Base-by-base conservation (phyloP, 2,113 vertebrate species). In the Lynx canadensis region DNA sequence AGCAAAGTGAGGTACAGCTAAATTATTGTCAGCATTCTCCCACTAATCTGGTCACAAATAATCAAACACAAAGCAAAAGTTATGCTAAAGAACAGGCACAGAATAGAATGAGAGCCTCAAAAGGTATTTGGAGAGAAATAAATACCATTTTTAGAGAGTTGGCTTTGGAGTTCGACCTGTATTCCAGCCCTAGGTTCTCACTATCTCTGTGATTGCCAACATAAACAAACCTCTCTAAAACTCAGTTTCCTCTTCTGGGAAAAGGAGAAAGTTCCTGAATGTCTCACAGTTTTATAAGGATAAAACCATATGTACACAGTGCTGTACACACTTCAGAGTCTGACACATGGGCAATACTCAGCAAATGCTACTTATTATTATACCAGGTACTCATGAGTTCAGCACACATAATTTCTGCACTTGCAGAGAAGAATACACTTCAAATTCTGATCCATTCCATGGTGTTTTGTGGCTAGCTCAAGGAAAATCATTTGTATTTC, bases 401-500 rank as follows among this genome's bases (percentile, higher is more conserved):
- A 41, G 68, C 45, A 71, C 29, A 74, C 9, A 73, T 55, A 91
- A 95, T 65, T 85, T 91, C 36, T 45, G 3, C 19, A 93, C 83
- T 83, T 95, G 60, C n/a, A 82, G 41, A 74, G 38, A 3, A 68
- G 93, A 57, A 91, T 23, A 48, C 73, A 66, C 86, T 97, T 92
- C 52, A 94, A 94, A 94, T 65, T 83, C 66, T 76, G 76, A 97
- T 85, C 55, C 92, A 69, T 84, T 66, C 79, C 21, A 66, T 7
- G 66, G 45, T 93, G 69, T 76, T 96, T 81, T 92, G 5, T 87
- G 69, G 65, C 7, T 21, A 90, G 7, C 50, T 94, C 33, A 95
- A 97, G 41, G 63, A 95, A 95, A 95, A 91, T 89, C 66, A 83
- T 81, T 80, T 92, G 50, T 73, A 76, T 91, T 91, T 97, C 73